Evolutionary conservation across 2,797 vertebrate species (phyloP).

Genomic region (Cottoperca gobio): DNA sequence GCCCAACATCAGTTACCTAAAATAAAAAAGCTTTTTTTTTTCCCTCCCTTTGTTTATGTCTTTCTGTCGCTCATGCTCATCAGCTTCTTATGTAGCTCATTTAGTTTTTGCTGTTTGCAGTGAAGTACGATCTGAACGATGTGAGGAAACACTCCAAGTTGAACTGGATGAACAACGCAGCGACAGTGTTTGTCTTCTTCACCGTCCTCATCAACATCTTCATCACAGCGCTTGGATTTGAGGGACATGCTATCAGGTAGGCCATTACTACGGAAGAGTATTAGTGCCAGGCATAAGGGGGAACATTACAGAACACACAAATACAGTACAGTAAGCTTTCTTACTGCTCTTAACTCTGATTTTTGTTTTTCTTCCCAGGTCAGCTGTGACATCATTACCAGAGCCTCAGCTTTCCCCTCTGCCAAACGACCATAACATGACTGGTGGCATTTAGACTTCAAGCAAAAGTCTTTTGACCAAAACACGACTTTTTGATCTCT

Average conservation of each 20-base stretch:
- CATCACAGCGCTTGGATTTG: conserved; percentile 90
- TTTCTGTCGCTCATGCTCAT: neutral
- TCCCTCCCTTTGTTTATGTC: neutral
- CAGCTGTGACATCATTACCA: rapidly evolving
- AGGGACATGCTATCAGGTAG: conserved; percentile 48
- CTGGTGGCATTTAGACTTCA: conserved; percentile 18
- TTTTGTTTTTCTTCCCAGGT: conserved; percentile 18
- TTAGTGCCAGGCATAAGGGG: too few relatives aligned
- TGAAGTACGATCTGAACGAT: conserved; percentile 89
- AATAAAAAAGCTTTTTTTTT: neutral
- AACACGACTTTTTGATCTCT: neutral
- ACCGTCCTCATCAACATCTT: conserved; percentile 91
- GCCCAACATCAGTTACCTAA: neutral
- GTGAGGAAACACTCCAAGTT: conserved; percentile 84
- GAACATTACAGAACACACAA: neutral
- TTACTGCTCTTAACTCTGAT: neutral
- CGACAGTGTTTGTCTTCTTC: conserved; percentile 88
- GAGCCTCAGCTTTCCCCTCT: neutral
- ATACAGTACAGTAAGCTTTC: neutral
- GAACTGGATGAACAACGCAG: conserved; percentile 86
- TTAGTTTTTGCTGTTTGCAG: conserved; percentile 63
- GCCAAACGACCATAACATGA: conserved; percentile 20
- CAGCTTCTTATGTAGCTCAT: neutral
- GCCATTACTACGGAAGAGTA: too few relatives aligned
- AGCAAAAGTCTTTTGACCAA: neutral